Evolutionary conservation across 2,888 invertebrate genomes (phyloP).

Genomic region (Nomada flava): DNA sequence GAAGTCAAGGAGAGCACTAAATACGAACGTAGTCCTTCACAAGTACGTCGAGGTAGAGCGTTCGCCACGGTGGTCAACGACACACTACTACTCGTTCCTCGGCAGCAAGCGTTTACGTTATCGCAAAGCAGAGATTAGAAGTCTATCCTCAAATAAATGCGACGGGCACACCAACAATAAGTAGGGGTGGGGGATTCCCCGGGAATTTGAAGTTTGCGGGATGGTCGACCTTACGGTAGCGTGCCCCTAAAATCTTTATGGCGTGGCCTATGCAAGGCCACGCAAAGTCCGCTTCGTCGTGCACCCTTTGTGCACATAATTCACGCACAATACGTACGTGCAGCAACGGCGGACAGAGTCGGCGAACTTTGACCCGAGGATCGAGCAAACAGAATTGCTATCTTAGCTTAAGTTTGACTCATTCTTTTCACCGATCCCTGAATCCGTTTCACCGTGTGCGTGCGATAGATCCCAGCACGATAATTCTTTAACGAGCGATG

Average conservation of each 20-base stretch:
- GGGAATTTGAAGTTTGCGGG: constrained; percentile 16
- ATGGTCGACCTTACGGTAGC: constrained; percentile 27
- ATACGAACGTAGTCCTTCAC: constrained; percentile 37
- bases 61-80: constrained; percentile 66
- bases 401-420: constrained; percentile 43
- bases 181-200: background rate
- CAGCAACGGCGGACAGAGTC: background rate
- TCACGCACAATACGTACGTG: background rate
- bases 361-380: constrained; percentile 67
- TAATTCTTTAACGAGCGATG: constrained; percentile 1
- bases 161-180: background rate
- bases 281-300: constrained; percentile 48
- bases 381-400: constrained; percentile 67
- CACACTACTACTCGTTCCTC: constrained; percentile 61
- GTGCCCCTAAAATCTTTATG: background rate
- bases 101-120: constrained; percentile 64
- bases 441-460: background rate
- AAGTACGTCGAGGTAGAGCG: constrained; percentile 46
- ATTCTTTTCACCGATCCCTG: constrained; percentile 36
- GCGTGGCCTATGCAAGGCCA: constrained; percentile 38
- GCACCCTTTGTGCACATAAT: constrained; percentile 34
- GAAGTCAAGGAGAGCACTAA: background rate
- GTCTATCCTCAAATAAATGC: constrained; percentile 45
- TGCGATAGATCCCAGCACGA: constrained; percentile 35
- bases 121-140: constrained; percentile 63